Base-by-base conservation (phyloP, 2,797 vertebrate genomes). In the Rhinogobio ventralis region DNA sequence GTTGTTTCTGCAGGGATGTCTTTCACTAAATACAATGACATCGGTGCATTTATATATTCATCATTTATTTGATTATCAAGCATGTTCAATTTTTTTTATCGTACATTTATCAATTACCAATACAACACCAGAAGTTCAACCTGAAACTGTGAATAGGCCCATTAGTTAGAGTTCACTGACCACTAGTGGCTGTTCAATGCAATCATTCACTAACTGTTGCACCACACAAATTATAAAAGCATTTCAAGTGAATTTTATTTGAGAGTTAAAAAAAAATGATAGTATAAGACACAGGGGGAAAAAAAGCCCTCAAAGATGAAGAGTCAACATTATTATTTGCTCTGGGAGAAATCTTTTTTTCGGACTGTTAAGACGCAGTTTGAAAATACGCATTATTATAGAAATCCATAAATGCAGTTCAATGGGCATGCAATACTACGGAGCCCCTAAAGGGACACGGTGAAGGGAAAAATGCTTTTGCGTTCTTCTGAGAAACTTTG, bases 191-290 rank as follows among this genome's bases (percentile, higher is more conserved):
- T 2, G 46, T 46, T 57, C 30, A 51, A 51, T 13, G 80, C 55
- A 62, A 36, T 25, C 28, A 19, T 19, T 36, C 15, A 77, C 7
- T 3, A 60, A 62, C 8, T 45, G 5, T 36, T 15, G 87, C 86
- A 90, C 68, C 79, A 82, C 86, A 80, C 11, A 25, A 10, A 20
- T 15, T 0, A 67, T 20, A 8, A 30, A 71, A 67, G 33, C 36
- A 39, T 46, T 64, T 86, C 81, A 14, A 55, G 23, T 14, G 7
- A 19, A 68, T 86, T 92, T 92, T 74, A 92, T 93, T 92, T 1
- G 46, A 39, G 88, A 81, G 82, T 89, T 74, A 81, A 79, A 88
- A 91, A 89, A 17, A 3, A 7, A 5, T 5, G 45, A 36, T 39
- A 73, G 15, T 17, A 75, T 9, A 28, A 62, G 7, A 60, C 46